These are phyloP conservation scores for Diadophis punctatus DNA, from an alignment of 2,113 vertebrate genomes.

Conservation along the genomic window DNA sequence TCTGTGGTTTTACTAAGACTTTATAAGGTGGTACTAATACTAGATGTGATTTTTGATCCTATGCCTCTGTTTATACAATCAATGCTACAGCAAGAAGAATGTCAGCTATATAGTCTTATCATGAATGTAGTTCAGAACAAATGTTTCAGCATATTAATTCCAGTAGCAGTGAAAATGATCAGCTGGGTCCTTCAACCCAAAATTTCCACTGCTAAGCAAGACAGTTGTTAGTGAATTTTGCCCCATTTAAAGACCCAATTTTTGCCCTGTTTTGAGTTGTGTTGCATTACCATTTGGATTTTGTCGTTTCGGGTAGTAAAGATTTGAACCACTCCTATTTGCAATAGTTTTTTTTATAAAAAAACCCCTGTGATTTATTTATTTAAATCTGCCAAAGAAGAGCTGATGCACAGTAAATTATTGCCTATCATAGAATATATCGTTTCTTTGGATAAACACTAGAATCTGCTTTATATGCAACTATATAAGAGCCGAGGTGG, in stretches of 20 bases:
- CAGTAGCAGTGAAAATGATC: neutral
- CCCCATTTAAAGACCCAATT: neutral
- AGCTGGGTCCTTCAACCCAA: neutral
- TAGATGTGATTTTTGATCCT: too few species aligned
- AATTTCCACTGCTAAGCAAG: neutral
- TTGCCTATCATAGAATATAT: neutral
- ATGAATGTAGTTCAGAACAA: neutral
- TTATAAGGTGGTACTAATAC: too few species aligned
- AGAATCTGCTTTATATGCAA: too few species aligned
- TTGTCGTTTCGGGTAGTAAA: neutral
- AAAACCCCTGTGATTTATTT: neutral
- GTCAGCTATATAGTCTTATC: neutral
- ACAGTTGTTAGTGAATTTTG: neutral
- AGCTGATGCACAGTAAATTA: neutral
- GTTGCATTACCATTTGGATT: neutral
- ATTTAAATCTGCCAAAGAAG: neutral
- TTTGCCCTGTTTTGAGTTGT: neutral
- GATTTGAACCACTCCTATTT: neutral
- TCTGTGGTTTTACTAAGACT: too few species aligned
- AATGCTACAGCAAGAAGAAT: neutral
- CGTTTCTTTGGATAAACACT: neutral
- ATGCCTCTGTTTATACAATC: too few species aligned
- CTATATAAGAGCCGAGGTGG: too few species aligned
- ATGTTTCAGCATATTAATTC: neutral
- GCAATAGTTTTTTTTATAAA: neutral